Base-by-base conservation (phyloP, 2,888 invertebrate genomes). In the Drosophila mulleri region DNA sequence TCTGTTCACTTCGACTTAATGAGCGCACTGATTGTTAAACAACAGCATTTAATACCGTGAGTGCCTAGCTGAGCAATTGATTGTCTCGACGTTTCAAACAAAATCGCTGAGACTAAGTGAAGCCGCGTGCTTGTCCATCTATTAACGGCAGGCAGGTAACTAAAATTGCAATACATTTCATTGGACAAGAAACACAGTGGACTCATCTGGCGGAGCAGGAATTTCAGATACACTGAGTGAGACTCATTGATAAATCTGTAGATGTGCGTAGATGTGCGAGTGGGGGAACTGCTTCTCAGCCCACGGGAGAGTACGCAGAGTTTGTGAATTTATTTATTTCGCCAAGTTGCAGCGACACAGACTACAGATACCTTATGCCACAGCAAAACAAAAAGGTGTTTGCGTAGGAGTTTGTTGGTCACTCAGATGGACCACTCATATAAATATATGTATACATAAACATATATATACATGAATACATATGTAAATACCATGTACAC, bases 241-340 rank as follows among this genome's bases (percentile, higher is more conserved):
- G 54, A 20, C 66, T 48, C 56, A 16, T 50, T 29, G 58, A 44
- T 32, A 23, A 61, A 45, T 47, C 58, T 82, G 88, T 32, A 23
- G 56, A 45, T 47, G 56, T 82, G 88, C 83, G 88, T 86, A 83
- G 84, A 76, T 70, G 85, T 32, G 75, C 72, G 62, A 79, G 86
- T 87, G 89, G 86, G 86, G 68, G 89, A 87, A 87, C 89, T 52
- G 70, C 88, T 64, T 72, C 76, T 59, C 79, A 50, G 29, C 81
- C 81, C 82, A 81, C 81, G 54, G 45, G 32, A 50, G 32, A 42
- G 26, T 41, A 50, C 61, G 59, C 50, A 58, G 29, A 61, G 69
- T 72, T 62, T 47, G 52, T 59, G 72, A 59, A 62, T 50, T 58
- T 68, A 54, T 59, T 54, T 53, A 54, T 61, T 74, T 37, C 16